Base-by-base conservation (phyloP, 2,888 invertebrate genomes). In the Monopis laevigella region DNA sequence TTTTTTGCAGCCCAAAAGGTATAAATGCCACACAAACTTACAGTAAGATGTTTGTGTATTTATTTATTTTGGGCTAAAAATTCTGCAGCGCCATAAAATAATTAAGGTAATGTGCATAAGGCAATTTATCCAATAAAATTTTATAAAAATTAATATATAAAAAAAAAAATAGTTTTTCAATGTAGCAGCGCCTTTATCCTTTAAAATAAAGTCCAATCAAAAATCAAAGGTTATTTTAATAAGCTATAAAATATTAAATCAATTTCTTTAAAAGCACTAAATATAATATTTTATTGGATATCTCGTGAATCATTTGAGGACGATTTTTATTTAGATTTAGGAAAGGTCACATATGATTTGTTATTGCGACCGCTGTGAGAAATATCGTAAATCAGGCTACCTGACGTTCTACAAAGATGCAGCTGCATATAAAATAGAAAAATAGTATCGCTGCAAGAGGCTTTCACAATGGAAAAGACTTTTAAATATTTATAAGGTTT, bases 181-280 rank as follows among this genome's bases (percentile, higher is more conserved):
- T 32, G 24, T 30, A 16, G 7, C n/a, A 39, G 56, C 54, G n/a
- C n/a, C n/a, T n/a, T n/a, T n/a, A n/a, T n/a, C n/a, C n/a, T n/a
- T 55, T 52, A 55, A 61, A 62, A 65, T 64, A 66, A 66, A 59
- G 55, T 61, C 63, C 62, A 61, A 68, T 70, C 65, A 62, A 65
- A 74, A 61, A 61, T 66, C 48, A 70, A 68, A 71, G 66, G 69
- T 70, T 72, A 72, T 62, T 73, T 73, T 73, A 75, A 75, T 74
- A 74, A 69, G 72, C 70, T 74, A 65, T 77, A 72, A 75, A 73
- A 72, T 69, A 68, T 65, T 54, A 68, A 75, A 74, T 77, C 69
- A 69, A 77, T 74, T 73, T 68, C 36, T 36, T 36, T 24, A n/a
- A 4, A 36, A 21, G 36, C 21, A 36, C 19, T 36, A 36, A 36